phyloP scores from a whole-genome alignment of 92 coral and sea anemone species.

The Phenganax stokvisi region DNA sequence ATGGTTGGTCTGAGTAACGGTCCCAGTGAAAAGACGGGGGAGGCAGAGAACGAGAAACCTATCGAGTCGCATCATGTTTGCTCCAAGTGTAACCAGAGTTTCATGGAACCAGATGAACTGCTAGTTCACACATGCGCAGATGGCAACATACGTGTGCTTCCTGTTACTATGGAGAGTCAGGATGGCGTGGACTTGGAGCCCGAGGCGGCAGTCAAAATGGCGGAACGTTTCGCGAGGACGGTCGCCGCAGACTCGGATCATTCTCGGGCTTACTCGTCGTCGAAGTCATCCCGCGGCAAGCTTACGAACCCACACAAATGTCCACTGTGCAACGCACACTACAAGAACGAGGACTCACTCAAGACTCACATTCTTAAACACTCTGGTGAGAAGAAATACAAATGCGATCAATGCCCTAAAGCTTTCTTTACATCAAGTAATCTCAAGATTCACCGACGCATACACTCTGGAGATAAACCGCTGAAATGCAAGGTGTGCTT shows the following conservation, averaged over 20 bases:
- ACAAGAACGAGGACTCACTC: conserved; percentile 85
- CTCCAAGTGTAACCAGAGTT: conserved; percentile 80
- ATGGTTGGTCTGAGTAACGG: conserved; percentile 16
- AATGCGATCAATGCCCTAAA: conserved; percentile 83
- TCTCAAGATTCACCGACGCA: conserved; percentile 89
- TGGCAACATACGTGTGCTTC: conserved; percentile 31
- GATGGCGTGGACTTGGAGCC: conserved; percentile 40
- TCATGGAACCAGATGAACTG: conserved; percentile 85
- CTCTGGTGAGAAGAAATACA: conserved; percentile 92
- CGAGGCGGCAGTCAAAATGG: conserved; percentile 27
- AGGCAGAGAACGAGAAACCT: conserved; percentile 38
- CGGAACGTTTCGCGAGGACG: conserved; percentile 29
- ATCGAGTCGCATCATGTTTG: conserved; percentile 73
- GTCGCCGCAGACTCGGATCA: conserved; percentile 24
- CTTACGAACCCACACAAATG: conserved; percentile 58
- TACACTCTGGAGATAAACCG: conserved; percentile 96
- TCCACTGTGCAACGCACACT: conserved; percentile 77
- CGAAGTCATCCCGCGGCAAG: conserved; percentile 19
- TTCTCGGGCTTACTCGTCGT: conserved; percentile 21
- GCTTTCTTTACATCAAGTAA: conserved; percentile 98
- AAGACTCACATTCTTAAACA: conserved; percentile 92
- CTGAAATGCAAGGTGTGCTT: conserved; percentile 96
- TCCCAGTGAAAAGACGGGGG: conserved; percentile 61
- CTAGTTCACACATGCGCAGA: conserved; percentile 84
- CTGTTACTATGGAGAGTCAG: conserved; percentile 37